A percentile compares a stretch with the other conserved stretches of the same genome.
phyloP scores from a whole-genome alignment of 1,140 invertebrate species.

The Caerostris extrusa region DNA sequence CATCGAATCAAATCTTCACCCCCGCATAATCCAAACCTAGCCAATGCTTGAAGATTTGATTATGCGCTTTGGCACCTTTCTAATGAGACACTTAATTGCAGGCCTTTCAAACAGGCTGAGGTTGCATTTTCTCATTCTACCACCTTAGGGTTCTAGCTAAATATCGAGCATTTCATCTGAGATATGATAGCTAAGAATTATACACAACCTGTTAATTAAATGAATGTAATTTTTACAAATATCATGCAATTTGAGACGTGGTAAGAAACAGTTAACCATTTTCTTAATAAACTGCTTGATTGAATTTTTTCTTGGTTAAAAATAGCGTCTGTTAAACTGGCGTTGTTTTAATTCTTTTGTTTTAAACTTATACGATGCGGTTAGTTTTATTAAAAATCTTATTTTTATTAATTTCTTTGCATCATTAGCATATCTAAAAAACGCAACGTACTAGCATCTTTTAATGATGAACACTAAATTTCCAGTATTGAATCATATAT shows the following conservation, averaged over 20 bases:
- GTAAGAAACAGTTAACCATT: background rate
- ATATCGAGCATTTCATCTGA: background rate
- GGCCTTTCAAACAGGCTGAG: background rate
- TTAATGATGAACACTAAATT: no score
- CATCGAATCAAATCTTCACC: background rate
- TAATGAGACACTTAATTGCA: conserved; percentile 18
- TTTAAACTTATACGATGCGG: no score
- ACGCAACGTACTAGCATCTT: no score
- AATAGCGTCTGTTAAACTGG: no score
- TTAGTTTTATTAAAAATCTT: no score
- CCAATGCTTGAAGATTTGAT: background rate
- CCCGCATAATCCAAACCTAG: background rate
- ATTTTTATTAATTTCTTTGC: no score
- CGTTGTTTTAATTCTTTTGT: no score
- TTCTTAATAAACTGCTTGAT: background rate
- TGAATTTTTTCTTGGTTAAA: background rate
- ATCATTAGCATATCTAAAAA: no score
- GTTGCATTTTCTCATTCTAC: background rate
- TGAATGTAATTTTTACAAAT: background rate
- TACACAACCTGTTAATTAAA: background rate
- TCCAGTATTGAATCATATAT: no score
- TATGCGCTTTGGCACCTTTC: background rate
- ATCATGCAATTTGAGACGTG: background rate
- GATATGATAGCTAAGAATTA: background rate
- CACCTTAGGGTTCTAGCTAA: background rate